These are phyloP conservation scores for Marmota monax DNA, from an alignment of 2,113 vertebrate species.

Conservation along the genomic window DNA sequence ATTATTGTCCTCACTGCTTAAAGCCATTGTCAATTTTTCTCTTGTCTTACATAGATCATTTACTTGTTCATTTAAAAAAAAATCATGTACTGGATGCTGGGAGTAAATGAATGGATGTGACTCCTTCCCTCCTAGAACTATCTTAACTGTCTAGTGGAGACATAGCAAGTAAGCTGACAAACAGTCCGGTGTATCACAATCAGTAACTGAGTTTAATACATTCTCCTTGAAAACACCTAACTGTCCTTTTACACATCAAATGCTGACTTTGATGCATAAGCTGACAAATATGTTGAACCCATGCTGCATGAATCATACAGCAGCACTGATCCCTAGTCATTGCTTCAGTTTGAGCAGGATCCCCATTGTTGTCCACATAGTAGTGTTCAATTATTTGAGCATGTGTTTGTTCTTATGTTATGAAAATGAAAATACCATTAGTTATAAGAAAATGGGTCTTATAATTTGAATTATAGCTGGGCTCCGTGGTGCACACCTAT, in stretches of 20 bases:
- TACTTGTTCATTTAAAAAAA: not conserved
- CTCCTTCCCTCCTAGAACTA: not conserved
- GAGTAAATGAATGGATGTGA: not conserved
- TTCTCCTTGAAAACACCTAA: not conserved
- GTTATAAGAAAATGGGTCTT: not conserved
- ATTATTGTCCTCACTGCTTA: slow-evolving; percentile 6
- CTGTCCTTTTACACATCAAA: not conserved
- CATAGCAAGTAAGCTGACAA: not conserved
- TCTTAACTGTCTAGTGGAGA: not conserved
- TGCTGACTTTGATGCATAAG: not conserved
- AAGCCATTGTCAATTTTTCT: not conserved
- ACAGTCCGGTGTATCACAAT: not conserved
- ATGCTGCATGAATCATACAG: no score
- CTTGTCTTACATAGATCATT: not conserved
- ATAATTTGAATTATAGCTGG: not conserved
- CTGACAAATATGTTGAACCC: not conserved
- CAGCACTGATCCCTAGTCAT: not conserved
- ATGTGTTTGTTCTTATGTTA: slow-evolving; percentile 10
- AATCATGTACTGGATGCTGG: not conserved
- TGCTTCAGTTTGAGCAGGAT: not conserved
- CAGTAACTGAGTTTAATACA: not conserved
- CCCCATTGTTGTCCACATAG: not conserved
- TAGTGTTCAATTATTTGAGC: not conserved
- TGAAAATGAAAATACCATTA: slow-evolving; percentile 4
- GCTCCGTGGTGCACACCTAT: no score